Evolutionary conservation across 2,113 vertebrate genomes (phyloP), one percentile per base, ranked within the genome.

Genomic region (Gymnogyps californianus): DNA sequence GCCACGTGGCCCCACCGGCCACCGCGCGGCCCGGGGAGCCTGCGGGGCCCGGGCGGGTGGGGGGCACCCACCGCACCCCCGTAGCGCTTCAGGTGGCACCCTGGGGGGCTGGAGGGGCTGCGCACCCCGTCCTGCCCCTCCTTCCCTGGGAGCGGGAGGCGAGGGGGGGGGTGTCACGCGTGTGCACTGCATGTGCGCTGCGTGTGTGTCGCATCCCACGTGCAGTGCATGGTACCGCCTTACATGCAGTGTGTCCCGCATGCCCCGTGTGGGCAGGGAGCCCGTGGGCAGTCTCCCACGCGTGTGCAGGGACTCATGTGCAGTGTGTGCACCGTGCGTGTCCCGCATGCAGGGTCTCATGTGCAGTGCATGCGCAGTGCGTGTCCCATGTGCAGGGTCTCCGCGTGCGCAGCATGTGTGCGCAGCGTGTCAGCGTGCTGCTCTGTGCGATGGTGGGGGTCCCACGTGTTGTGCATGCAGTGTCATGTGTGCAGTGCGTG

Each of bases 191-290:
- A 1, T 38, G 44, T 24, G 59, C 5, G 5, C 25, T 6, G n/a
- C n/a, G n/a, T n/a, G n/a, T n/a, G n/a, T n/a, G n/a, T n/a, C n/a
- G 44, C 34, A 13, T 10, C 15, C 16, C 31, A 9, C 1, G 8
- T 1, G 26, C 18, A 8, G 49, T 19, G 12, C 46, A 3, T 1
- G 24, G 66, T 1, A 4, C 36, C 24, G 2, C 24, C 44, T 17
- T 11, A 6, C 9, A 10, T 3, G 8, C 57, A 10, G 69, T 3
- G 6, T 1, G 4, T n/a, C 38, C 32, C 1, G 7, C 4, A 11
- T 28, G 59, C 17, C 42, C 14, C 3, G 1, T 11, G 62, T 20
- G 42, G 21, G 54, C 10, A 0, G 38, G 15, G 34, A 51, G 46
- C 16, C 7, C 5, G 3, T 5, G 5, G 59, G 54, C 25, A 6